phyloP scores from a whole-genome alignment of 1,140 invertebrate species.

The Lordiphosa collinella region DNA sequence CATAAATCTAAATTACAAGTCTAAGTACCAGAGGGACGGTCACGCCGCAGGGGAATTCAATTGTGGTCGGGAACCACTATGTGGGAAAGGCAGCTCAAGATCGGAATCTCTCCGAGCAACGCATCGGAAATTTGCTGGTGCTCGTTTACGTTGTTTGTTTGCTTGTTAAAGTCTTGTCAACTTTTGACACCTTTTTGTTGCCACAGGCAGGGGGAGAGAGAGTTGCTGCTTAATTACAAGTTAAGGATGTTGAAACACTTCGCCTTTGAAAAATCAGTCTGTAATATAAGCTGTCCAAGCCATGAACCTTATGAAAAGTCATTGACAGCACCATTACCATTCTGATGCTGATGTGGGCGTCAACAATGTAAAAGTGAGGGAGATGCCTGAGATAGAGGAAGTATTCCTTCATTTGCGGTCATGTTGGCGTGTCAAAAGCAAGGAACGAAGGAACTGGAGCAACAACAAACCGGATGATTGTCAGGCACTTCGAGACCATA shows the following conservation, averaged over 20 bases:
- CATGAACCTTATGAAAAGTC: slow-evolving; percentile 57
- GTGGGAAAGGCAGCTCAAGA: slow-evolving; percentile 48
- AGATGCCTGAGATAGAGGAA: slow-evolving; percentile 1
- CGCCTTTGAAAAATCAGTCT: neutral
- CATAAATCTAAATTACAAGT: slow-evolving; percentile 71
- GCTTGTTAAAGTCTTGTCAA: slow-evolving; percentile 42
- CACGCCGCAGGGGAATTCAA: slow-evolving; percentile 49
- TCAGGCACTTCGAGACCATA: slow-evolving; percentile 41
- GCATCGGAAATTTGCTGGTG: slow-evolving; percentile 19
- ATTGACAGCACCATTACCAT: slow-evolving; percentile 42
- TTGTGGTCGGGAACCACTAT: slow-evolving; percentile 24
- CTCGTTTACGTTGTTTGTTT: slow-evolving; percentile 34
- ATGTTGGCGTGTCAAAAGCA: slow-evolving; percentile 63
- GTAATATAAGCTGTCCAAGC: slow-evolving; percentile 55
- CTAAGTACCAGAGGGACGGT: slow-evolving; percentile 13
- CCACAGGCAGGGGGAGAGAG: slow-evolving; percentile 2
- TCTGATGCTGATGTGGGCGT: slow-evolving; percentile 27
- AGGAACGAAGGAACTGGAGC: slow-evolving; percentile 23
- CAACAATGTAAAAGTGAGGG: neutral
- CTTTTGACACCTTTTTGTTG: slow-evolving; percentile 25
- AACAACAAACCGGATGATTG: slow-evolving; percentile 24
- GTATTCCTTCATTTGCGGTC: slow-evolving; percentile 55
- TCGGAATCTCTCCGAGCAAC: slow-evolving; percentile 42
- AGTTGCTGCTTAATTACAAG: slow-evolving; percentile 58
- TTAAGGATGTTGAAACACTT: slow-evolving; percentile 47